A percentile compares a stretch with the other conserved stretches of the same genome.
Evolutionary conservation across 2,888 invertebrate genomes (phyloP).

Genomic region (Gastracanthus pulcherrimus): DNA sequence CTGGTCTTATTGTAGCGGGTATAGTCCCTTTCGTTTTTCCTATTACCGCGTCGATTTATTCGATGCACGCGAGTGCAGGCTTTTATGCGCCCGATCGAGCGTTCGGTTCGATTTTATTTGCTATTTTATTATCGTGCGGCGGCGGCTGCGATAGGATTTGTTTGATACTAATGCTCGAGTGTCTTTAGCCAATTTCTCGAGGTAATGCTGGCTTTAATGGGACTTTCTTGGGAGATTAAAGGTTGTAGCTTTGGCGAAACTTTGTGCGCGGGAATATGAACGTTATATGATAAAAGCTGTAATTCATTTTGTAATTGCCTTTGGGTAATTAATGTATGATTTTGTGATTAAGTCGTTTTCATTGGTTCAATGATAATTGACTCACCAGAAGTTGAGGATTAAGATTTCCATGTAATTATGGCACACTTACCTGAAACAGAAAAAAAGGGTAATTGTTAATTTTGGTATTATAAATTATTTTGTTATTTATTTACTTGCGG

Average conservation of each 20-base stretch:
- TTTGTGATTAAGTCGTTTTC: not conserved
- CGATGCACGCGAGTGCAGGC: slow-evolving; percentile 1
- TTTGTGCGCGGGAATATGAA: too few species aligned
- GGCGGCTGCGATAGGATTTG: not conserved
- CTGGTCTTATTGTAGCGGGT: too few species aligned
- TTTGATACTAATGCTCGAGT: not conserved
- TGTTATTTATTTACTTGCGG: too few species aligned
- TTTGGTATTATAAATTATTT: not conserved
- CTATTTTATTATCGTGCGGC: slow-evolving; percentile 22
- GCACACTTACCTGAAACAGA: slow-evolving; percentile 13
- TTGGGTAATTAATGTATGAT: not conserved
- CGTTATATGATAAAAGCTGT: not conserved
- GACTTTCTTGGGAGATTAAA: not conserved
- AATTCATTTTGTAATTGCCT: slow-evolving; percentile 2
- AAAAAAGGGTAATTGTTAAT: not conserved
- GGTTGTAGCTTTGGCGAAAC: not conserved
- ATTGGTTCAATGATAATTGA: not conserved
- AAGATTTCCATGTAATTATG: not conserved
- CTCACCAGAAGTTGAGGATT: not conserved
- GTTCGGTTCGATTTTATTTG: slow-evolving; percentile 40
- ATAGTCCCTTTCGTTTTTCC: slow-evolving; percentile 43
- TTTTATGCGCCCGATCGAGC: slow-evolving; percentile 1
- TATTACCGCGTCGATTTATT: slow-evolving; percentile 40
- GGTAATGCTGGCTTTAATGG: not conserved
- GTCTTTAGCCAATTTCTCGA: slow-evolving; percentile 6